Evolutionary conservation across 2,888 invertebrate species (phyloP).

Genomic region (Marasmarcha lunaedactyla): DNA sequence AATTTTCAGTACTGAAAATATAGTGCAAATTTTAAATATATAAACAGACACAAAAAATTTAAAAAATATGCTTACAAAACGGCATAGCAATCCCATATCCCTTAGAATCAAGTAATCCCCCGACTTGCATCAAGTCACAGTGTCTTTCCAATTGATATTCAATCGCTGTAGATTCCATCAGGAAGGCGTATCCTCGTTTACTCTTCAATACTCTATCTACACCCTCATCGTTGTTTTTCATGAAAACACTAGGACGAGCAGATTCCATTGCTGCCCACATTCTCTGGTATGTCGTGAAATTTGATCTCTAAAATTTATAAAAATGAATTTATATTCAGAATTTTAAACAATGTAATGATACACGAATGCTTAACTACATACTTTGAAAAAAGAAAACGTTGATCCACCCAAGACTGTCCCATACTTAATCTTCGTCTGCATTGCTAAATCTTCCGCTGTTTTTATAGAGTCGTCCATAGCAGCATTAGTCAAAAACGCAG

Average conservation of each 20-base stretch:
- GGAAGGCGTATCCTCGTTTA: conserved; percentile 88
- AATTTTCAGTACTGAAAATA: no score
- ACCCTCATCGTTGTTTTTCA: conserved; percentile 86
- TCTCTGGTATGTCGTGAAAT: conserved; percentile 87
- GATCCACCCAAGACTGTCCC: conserved; percentile 92
- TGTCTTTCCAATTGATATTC: conserved; percentile 91
- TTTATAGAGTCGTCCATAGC: conserved; percentile 91
- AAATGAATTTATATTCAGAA: conserved; percentile 1
- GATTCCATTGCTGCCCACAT: conserved; percentile 96
- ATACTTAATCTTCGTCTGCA: conserved; percentile 96
- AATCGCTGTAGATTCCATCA: conserved; percentile 96
- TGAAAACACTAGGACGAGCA: conserved; percentile 85
- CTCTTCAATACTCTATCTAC: conserved; percentile 84
- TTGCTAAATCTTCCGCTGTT: conserved; percentile 91
- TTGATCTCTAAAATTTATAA: conserved; percentile 76
- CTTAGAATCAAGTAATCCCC: conserved; percentile 83
- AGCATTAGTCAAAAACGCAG: conserved; percentile 92
- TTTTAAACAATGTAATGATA: background rate
- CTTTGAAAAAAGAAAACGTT: conserved; percentile 91
- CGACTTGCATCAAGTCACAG: conserved; percentile 87
- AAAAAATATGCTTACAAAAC: conserved; percentile 75
- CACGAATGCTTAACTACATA: conserved; percentile 30
- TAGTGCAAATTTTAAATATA: no score
- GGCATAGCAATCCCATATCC: conserved; percentile 95
- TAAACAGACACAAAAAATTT: no score